Evolutionary conservation across 2,888 invertebrate genomes (phyloP), one percentile per base, ranked within the genome.

Genomic region (Germaria angustata): DNA sequence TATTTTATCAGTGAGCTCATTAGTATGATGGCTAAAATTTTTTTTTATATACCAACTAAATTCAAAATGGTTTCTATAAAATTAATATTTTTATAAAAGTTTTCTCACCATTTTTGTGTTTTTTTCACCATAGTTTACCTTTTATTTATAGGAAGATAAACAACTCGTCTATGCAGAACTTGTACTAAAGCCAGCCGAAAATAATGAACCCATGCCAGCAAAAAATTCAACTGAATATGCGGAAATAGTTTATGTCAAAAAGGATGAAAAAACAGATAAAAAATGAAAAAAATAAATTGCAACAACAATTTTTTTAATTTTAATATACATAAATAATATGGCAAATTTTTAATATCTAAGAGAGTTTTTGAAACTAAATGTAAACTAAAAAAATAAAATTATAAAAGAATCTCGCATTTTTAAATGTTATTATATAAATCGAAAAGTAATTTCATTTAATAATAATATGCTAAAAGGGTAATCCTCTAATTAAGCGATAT

Each of bases 201-300:
- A 89, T 57, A 87, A 87, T 80, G 77, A 86, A 75, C 69, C 86
- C 88, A 88, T 63, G 89, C 91, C 59, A 89, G 87, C 89, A 41
- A 93, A 91, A 87, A 95, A 94, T 84, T 93, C 94, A 87, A 95
- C 95, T 2, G 95, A 95, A 87, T 96, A 96, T 90, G 96, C 96
- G 0, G 96, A 96, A 90, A 96, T 96, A 73, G 94, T 96, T 0
- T 96, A 96, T 84, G 90, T 91, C 78, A 89, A 91, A 80, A 91
- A 91, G 80, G 78, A 81, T n/a, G 82, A 79, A 17, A 61, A 61
- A 28, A 34, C 61, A 61, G 71, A 81, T 46, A 78, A 79, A 80
- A 65, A 63, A 15, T 28, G 17, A 13, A 32, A 28, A 22, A 17
- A 22, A 59, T 3, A 66, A 59, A 41, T 22, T 15, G 22, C 13